Evolutionary conservation across 2,113 vertebrate species (phyloP).

Genomic region (Pteruthius melanotis): DNA sequence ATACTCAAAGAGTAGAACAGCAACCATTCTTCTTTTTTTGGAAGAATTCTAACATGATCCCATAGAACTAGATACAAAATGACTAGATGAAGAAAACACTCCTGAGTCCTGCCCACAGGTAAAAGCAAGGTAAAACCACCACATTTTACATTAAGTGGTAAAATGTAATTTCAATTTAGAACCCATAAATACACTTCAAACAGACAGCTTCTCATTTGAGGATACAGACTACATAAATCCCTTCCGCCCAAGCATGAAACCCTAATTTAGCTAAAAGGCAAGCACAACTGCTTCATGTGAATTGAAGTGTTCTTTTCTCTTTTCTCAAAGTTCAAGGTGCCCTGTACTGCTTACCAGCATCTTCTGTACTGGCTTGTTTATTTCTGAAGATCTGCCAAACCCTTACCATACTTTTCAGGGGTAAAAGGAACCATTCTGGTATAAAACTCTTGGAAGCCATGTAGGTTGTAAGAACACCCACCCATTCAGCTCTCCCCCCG

Average conservation of each 20-base stretch:
- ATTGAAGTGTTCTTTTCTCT: background rate
- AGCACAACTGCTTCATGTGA: background rate
- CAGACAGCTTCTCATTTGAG: background rate
- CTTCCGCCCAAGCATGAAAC: background rate
- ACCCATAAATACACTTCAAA: background rate
- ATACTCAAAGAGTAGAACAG: background rate
- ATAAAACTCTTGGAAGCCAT: background rate
- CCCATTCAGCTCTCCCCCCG: background rate
- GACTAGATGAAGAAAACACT: background rate
- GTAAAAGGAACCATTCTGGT: background rate
- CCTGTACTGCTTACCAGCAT: background rate
- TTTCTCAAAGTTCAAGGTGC: background rate
- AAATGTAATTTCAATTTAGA: background rate
- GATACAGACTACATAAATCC: background rate
- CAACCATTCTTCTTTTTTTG: background rate
- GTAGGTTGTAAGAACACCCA: background rate
- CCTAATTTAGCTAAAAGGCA: background rate
- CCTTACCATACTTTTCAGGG: background rate
- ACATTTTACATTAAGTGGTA: background rate
- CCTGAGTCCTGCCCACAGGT: background rate
- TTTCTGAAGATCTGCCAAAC: background rate
- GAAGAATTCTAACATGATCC: background rate
- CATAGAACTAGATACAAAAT: background rate
- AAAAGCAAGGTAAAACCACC: background rate
- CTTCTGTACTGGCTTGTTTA: background rate